Percentiles rank a stretch among this genome's conserved stretches.
These are phyloP conservation scores for Tineola bisselliella DNA, from an alignment of 2,888 invertebrate species.

Conservation along the genomic window DNA sequence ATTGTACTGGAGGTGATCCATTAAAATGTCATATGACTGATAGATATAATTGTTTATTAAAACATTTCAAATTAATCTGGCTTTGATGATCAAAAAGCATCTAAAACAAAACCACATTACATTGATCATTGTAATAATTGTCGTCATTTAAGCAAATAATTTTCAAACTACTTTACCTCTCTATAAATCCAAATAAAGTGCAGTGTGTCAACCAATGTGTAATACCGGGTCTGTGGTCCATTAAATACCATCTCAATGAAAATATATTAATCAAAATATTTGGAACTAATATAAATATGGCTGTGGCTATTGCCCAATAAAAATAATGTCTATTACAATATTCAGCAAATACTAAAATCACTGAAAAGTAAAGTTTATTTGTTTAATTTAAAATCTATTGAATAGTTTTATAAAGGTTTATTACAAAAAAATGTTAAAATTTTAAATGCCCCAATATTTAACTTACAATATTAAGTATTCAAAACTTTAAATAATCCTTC, in stretches of 20 bases:
- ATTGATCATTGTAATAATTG: no score
- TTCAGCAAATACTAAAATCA: conserved; percentile 65
- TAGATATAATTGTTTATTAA: no score
- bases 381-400: conserved; percentile 1
- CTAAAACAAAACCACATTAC: no score
- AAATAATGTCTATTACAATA: conserved; percentile 65
- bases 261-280: conserved; percentile 68
- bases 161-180: conserved; percentile 63
- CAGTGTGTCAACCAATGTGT: conserved; percentile 66
- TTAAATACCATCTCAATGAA: conserved; percentile 68
- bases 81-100: no score
- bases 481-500: no score
- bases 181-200: conserved; percentile 63
- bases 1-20: no score
- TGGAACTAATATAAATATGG: conserved; percentile 63
- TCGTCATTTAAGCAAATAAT: no score
- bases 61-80: no score
- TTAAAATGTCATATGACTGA: no score
- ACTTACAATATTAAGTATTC: no score
- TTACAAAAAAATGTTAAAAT: no score
- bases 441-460: no score
- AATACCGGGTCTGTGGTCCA: conserved; percentile 48
- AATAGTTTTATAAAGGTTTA: conserved; percentile 13
- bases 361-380: conserved; percentile 34
- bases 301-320: conserved; percentile 65